Conservation (phyloP, 2,888 invertebrate species). For the Pherbina coryleti region DNA sequence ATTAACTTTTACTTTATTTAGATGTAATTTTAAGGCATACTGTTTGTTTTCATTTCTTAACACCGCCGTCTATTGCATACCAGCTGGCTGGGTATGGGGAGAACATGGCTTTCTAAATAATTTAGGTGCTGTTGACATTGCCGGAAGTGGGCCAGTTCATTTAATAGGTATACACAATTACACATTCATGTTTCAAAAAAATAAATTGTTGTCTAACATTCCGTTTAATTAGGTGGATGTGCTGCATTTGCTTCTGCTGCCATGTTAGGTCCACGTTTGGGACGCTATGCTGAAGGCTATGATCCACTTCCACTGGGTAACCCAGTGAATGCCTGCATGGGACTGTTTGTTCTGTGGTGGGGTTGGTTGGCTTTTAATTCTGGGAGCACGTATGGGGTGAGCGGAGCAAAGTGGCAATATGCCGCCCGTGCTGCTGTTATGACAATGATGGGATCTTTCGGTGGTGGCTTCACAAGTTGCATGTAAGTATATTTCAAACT, state of each 20-base stretch:
- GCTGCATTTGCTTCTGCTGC: slow-evolving; percentile 88
- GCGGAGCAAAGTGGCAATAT: slow-evolving; percentile 91
- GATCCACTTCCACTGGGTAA: slow-evolving; percentile 84
- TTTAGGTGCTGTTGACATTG: slow-evolving; percentile 91
- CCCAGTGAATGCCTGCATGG: slow-evolving; percentile 92
- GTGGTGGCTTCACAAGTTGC: slow-evolving; percentile 80
- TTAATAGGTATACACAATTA: slow-evolving; percentile 75
- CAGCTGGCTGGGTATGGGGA: slow-evolving; percentile 95
- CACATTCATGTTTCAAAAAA: not conserved
- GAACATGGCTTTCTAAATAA: slow-evolving; percentile 86
- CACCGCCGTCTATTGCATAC: slow-evolving; percentile 90
- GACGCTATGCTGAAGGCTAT: slow-evolving; percentile 83
- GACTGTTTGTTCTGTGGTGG: slow-evolving; percentile 95
- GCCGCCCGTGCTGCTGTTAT: slow-evolving; percentile 90
- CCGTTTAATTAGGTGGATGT: slow-evolving; percentile 72
- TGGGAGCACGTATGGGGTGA: slow-evolving; percentile 85
- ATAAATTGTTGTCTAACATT: not conserved
- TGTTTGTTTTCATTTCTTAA: slow-evolving; percentile 90
- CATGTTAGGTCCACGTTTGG: slow-evolving; percentile 90
- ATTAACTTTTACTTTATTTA: not conserved
- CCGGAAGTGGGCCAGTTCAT: slow-evolving; percentile 92
- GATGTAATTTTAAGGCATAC: slow-evolving; percentile 91
- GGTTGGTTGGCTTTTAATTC: slow-evolving; percentile 97
- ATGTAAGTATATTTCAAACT: slow-evolving; percentile 64
- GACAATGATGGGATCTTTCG: slow-evolving; percentile 92